A percentile compares a stretch with the other conserved stretches of the same genome.
These are phyloP conservation scores for Naja naja DNA, from an alignment of 2,113 vertebrate genomes.

Conservation along the genomic window DNA sequence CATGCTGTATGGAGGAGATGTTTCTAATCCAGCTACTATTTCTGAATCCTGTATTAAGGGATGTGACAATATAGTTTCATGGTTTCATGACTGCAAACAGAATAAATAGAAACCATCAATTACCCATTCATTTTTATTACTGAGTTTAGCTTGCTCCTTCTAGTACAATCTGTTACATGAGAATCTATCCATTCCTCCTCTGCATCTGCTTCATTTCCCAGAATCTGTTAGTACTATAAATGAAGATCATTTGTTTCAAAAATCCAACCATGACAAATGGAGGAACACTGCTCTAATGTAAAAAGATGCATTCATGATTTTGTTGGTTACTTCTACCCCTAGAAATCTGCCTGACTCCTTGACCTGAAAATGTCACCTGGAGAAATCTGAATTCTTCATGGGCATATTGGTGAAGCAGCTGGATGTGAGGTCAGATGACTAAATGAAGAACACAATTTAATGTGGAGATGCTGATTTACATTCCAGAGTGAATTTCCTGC, in stretches of 20 bases:
- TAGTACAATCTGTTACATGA: neutral
- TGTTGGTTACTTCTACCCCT: neutral
- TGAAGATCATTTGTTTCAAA: neutral
- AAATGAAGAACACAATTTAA: neutral
- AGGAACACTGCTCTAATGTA: neutral
- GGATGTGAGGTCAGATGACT: neutral
- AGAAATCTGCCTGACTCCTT: neutral
- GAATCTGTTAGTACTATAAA: neutral
- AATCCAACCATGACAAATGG: neutral
- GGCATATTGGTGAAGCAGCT: neutral
- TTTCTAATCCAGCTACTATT: neutral
- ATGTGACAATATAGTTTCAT: constrained; percentile 14
- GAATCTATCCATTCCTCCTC: neutral
- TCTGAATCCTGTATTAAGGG: neutral
- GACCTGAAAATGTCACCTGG: neutral
- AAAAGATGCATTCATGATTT: neutral
- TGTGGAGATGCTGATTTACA: neutral
- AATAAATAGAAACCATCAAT: constrained; percentile 31
- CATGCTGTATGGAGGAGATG: neutral
- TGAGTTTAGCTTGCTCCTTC: neutral
- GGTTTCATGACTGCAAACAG: constrained; percentile 25
- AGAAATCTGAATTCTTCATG: neutral
- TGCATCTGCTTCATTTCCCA: neutral
- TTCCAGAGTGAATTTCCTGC: neutral
- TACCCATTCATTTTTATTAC: neutral